Conservation (phyloP, 2,113 vertebrate genomes). For the Prolemur simus region DNA sequence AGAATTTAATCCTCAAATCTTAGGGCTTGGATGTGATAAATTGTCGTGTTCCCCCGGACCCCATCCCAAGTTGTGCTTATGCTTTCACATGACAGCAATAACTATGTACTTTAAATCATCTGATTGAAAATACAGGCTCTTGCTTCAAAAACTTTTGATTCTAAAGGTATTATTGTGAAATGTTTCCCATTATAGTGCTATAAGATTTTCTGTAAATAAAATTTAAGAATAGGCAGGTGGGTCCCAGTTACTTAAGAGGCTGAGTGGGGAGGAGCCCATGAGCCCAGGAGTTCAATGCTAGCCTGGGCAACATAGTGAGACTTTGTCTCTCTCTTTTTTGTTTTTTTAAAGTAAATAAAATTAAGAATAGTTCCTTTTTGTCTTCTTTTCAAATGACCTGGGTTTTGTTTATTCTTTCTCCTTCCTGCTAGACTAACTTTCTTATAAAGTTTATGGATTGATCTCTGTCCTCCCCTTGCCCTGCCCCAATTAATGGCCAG, state of each 20-base stretch:
- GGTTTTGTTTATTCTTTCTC: not conserved
- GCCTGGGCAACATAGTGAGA: not conserved
- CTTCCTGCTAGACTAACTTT: not conserved
- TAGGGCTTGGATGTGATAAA: not conserved
- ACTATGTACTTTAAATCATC: not conserved
- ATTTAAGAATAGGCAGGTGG: not conserved
- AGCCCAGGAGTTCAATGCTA: not conserved
- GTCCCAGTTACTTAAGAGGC: too few relatives aligned
- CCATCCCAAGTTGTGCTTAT: not conserved
- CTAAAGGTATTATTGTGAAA: not conserved
- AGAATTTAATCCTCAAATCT: not conserved
- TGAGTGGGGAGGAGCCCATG: not conserved
- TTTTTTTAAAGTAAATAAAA: too few relatives aligned
- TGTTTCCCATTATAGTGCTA: not conserved
- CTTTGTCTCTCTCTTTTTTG: not conserved
- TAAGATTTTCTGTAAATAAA: conserved; percentile 48
- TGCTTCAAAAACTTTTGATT: conserved; percentile 21
- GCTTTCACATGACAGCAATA: not conserved
- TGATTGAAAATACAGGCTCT: conserved; percentile 15
- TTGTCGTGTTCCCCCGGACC: not conserved
- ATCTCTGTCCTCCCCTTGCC: not conserved
- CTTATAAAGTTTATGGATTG: conserved; percentile 4
- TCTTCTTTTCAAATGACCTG: conserved; percentile 31
- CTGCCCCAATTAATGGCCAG: not conserved
- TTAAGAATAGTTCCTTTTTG: not conserved